Percentiles rank a stretch among this genome's conserved stretches.
These are phyloP conservation scores for Schizopygopsis malacanthus DNA, from an alignment of 2,797 vertebrate species.

Conservation along the genomic window DNA sequence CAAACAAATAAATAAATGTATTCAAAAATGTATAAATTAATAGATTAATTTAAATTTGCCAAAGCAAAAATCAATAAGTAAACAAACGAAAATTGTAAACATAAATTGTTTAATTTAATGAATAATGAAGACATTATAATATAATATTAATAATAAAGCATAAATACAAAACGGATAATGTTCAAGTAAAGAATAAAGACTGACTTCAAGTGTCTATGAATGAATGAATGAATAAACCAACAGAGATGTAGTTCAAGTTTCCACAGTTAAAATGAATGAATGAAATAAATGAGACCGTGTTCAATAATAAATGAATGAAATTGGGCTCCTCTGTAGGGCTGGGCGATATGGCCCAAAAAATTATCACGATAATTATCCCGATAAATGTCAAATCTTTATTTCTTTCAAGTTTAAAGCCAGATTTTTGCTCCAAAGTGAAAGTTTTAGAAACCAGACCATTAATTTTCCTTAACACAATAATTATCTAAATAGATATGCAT, in stretches of 20 bases:
- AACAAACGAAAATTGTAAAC: fast-evolving
- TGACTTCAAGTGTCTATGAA: not conserved
- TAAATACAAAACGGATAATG: not conserved
- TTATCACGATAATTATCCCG: no score
- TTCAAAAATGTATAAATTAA: no score
- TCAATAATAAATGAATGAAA: not conserved
- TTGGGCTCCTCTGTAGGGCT: no score
- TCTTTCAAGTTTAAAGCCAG: no score
- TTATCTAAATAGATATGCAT: no score
- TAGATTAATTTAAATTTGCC: not conserved
- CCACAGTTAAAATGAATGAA: no score
- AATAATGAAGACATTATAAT: not conserved
- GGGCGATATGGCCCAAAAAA: no score
- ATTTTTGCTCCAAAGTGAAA: no score
- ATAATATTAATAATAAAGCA: not conserved
- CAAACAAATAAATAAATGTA: not conserved
- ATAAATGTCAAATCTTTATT: no score
- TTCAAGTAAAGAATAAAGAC: not conserved
- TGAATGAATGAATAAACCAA: not conserved
- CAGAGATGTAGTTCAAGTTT: not conserved
- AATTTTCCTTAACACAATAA: no score
- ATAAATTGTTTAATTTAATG: not conserved
- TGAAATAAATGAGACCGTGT: no score
- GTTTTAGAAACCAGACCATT: no score
- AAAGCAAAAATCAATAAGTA: not conserved